Percentiles rank a stretch among this genome's conserved stretches.
Evolutionary conservation across 2,797 vertebrate genomes (phyloP).

Genomic region (Petrocephalus schoutedeni): DNA sequence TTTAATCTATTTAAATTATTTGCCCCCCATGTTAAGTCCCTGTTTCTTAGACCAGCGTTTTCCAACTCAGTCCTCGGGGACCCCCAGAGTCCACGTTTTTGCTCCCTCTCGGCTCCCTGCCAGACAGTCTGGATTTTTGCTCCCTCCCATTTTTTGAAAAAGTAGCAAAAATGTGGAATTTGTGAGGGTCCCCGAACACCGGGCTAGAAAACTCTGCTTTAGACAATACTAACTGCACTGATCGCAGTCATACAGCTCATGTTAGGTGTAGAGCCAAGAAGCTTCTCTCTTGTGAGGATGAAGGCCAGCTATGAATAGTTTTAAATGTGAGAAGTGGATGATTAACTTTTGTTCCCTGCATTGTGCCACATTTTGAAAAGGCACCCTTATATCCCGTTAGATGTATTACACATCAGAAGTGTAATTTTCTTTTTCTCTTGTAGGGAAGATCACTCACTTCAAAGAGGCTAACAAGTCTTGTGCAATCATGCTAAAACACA

Average conservation of each 20-base stretch:
- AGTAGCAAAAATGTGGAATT: not conserved
- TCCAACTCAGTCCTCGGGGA: no score
- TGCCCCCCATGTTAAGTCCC: not conserved
- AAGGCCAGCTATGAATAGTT: not conserved
- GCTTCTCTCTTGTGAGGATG: not conserved
- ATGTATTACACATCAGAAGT: slow-evolving; percentile 5
- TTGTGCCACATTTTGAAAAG: not conserved
- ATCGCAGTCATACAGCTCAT: not conserved
- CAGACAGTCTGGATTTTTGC: not conserved
- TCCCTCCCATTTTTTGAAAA: not conserved
- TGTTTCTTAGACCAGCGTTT: no score
- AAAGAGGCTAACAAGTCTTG: slow-evolving; percentile 76
- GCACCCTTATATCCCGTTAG: not conserved
- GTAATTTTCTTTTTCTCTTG: slow-evolving; percentile 54
- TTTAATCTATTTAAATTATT: not conserved
- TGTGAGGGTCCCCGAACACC: not conserved
- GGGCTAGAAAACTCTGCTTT: not conserved
- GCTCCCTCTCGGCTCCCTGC: not conserved
- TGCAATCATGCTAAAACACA: slow-evolving; percentile 69
- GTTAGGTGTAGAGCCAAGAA: not conserved
- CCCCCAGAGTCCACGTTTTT: not conserved
- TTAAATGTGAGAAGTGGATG: slow-evolving; percentile 3
- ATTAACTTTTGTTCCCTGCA: not conserved
- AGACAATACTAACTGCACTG: not conserved
- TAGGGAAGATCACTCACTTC: slow-evolving; percentile 75